Evolutionary conservation across 2,888 invertebrate species (phyloP).

Genomic region (Selenia dentaria): DNA sequence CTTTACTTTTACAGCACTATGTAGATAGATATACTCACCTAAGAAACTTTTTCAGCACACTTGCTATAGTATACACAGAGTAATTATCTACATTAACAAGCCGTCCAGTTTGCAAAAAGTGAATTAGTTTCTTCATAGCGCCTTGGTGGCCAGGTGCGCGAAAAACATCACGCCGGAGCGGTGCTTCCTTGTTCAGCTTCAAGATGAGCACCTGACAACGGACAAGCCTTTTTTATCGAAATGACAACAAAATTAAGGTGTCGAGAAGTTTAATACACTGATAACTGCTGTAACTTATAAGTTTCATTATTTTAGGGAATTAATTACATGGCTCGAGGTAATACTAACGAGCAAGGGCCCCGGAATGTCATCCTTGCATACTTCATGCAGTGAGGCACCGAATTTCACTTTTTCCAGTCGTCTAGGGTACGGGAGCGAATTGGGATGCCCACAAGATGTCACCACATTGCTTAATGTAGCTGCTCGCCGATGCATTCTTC

Average conservation of each 20-base stretch:
- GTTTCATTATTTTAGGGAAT: too few species aligned
- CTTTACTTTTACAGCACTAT: too few species aligned
- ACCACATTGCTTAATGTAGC: conserved; percentile 96
- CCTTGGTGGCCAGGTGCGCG: conserved; percentile 98
- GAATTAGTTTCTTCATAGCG: conserved; percentile 96
- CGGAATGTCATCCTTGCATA: conserved; percentile 97
- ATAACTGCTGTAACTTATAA: too few species aligned
- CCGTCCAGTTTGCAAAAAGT: conserved; percentile 95
- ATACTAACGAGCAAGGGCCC: conserved; percentile 93
- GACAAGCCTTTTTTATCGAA: neutral
- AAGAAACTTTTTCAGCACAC: conserved; percentile 98
- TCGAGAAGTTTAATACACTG: neutral
- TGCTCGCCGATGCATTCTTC: conserved; percentile 95
- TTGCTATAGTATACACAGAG: conserved; percentile 98
- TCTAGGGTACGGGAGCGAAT: conserved; percentile 91
- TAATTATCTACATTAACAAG: conserved; percentile 97
- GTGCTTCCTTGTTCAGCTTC: conserved; percentile 97
- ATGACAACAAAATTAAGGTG: too few species aligned
- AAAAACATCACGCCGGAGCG: conserved; percentile 96
- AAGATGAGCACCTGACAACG: conserved; percentile 91
- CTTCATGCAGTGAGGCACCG: conserved; percentile 95
- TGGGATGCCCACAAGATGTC: conserved; percentile 95
- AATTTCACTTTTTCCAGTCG: conserved; percentile 97
- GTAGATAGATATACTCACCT: too few species aligned
- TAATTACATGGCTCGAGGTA: too few species aligned